phyloP scores from a whole-genome alignment of 2,888 invertebrate species.

The Copidosoma aretas region DNA sequence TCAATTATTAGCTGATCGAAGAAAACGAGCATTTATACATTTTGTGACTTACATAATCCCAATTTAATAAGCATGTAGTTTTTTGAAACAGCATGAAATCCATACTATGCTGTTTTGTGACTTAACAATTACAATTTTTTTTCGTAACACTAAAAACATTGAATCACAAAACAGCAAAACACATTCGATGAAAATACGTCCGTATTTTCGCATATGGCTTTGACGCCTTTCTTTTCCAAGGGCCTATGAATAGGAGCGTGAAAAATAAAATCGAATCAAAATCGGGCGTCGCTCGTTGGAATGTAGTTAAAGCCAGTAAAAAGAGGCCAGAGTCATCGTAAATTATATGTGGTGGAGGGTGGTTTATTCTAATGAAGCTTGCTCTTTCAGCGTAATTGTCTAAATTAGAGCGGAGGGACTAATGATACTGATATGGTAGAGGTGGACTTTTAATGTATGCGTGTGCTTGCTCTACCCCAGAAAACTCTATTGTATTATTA shows the following conservation, averaged over 20 bases:
- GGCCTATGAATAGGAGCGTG: constrained; percentile 11
- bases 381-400: too few relatives aligned
- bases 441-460: constrained; percentile 20
- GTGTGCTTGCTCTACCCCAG: constrained; percentile 2
- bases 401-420: too few relatives aligned
- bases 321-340: constrained; percentile 21
- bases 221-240: constrained; percentile 22
- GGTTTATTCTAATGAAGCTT: constrained; percentile 3
- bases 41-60: constrained; percentile 28
- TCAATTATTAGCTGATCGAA: constrained; percentile 34
- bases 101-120: constrained; percentile 10
- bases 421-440: constrained; percentile 7
- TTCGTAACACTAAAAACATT: not conserved
- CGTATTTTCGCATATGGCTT: constrained; percentile 21
- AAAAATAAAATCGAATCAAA: not conserved
- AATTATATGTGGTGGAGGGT: not conserved
- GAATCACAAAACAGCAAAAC: constrained; percentile 12
- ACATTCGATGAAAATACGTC: constrained; percentile 15
- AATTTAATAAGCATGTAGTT: constrained; percentile 22
- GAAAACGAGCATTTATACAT: constrained; percentile 33
- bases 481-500: constrained; percentile 7
- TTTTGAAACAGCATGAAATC: constrained; percentile 9
- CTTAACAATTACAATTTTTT: not conserved
- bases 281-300: not conserved
- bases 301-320: not conserved